phyloP scores from a whole-genome alignment of 35 echinoderm and acorn worm species.

The Nesometra sesokonis region DNA sequence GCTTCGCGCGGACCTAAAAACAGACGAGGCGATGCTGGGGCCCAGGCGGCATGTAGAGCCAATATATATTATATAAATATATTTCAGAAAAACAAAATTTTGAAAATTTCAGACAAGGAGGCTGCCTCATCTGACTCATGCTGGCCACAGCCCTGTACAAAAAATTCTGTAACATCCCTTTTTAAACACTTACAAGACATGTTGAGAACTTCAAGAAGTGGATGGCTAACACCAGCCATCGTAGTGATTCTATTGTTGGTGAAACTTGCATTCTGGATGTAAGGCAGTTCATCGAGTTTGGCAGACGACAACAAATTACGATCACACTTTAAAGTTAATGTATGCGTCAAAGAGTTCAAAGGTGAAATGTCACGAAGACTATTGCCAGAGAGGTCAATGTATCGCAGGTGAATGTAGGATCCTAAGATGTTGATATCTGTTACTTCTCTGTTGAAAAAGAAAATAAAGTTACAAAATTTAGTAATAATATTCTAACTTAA shows the following conservation, averaged over 20 bases:
- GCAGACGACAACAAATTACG: slow-evolving; percentile 67
- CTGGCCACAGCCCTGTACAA: too few species aligned
- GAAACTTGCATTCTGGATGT: slow-evolving; percentile 84
- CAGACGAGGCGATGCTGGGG: too few species aligned
- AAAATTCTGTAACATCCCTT: too few species aligned
- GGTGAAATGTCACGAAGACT: slow-evolving; percentile 75
- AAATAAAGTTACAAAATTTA: not conserved
- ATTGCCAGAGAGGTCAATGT: slow-evolving; percentile 74
- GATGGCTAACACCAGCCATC: slow-evolving; percentile 80
- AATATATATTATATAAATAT: too few species aligned
- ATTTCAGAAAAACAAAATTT: too few species aligned
- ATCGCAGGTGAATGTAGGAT: slow-evolving; percentile 76
- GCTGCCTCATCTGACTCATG: too few species aligned
- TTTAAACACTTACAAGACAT: slow-evolving; percentile 75
- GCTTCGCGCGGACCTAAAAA: too few species aligned
- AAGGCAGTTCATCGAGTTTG: slow-evolving; percentile 80
- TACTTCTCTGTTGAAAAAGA: slow-evolving; percentile 53
- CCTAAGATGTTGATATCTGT: slow-evolving; percentile 75
- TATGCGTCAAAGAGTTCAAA: slow-evolving; percentile 87
- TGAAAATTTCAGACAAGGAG: too few species aligned
- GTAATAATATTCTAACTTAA: too few species aligned
- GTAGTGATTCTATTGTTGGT: slow-evolving; percentile 69
- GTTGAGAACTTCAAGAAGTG: slow-evolving; percentile 76
- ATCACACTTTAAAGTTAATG: slow-evolving; percentile 79
- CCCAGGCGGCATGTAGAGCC: too few species aligned